Percentiles rank a stretch among this genome's conserved stretches.
Conservation (phyloP, 2,797 vertebrate species). For the Balearica regulorum region DNA sequence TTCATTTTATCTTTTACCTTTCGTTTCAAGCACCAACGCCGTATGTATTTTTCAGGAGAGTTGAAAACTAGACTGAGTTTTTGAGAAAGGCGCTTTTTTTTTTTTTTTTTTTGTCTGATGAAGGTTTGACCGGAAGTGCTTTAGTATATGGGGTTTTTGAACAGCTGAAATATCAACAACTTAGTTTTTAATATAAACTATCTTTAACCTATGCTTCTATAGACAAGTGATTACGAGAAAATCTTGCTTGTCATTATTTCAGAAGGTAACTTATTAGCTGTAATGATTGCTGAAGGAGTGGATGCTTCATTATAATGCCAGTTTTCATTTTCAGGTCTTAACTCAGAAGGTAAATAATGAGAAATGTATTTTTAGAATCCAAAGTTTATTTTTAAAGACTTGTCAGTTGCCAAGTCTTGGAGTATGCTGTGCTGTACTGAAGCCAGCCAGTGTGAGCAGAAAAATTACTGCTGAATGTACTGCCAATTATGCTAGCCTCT, state of each 20-base stretch:
- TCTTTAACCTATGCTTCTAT: neutral
- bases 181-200: neutral
- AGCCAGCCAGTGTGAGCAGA: neutral
- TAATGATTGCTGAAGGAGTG: neutral
- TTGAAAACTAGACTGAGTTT: neutral
- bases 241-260: neutral
- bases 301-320: neutral
- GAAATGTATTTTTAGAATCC: constrained; percentile 20
- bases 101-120: neutral
- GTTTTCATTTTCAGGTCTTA: neutral
- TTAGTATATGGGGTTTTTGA: neutral
- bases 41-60: neutral
- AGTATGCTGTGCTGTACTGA: neutral
- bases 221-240: neutral
- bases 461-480: neutral
- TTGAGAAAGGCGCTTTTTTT: neutral
- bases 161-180: neutral
- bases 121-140: neutral
- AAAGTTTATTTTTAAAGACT: constrained; percentile 9
- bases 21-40: neutral
- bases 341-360: neutral
- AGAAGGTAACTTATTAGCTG: neutral
- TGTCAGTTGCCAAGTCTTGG: neutral
- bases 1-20: neutral
- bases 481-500: neutral